These are phyloP conservation scores for Amblyopsis rosae DNA, from an alignment of 2,113 vertebrate genomes.

Conservation along the genomic window DNA sequence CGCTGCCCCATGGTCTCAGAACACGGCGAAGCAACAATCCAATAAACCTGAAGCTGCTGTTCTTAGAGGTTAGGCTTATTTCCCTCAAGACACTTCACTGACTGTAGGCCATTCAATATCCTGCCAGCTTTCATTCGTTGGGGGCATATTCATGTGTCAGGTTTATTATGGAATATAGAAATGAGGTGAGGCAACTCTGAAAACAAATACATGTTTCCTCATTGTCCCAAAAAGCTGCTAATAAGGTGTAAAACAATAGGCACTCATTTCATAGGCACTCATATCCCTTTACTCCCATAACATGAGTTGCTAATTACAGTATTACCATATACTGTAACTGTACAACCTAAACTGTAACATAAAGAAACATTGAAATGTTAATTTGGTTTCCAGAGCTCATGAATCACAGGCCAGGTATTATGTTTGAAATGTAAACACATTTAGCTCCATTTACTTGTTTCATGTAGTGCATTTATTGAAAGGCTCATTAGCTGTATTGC, in stretches of 20 bases:
- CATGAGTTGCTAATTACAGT: neutral
- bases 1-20: conserved; percentile 33
- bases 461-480: no score
- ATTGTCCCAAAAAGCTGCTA: neutral
- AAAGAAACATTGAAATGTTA: no score
- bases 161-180: neutral
- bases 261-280: no score
- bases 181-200: neutral
- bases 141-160: conserved; percentile 3
- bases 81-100: conserved; percentile 56
- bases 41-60: conserved; percentile 66
- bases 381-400: no score
- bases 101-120: conserved; percentile 53
- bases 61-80: conserved; percentile 57
- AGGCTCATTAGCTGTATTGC: neutral
- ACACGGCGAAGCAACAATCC: conserved; percentile 48
- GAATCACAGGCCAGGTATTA: no score
- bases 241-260: neutral
- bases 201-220: no score
- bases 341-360: neutral
- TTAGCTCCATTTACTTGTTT: no score
- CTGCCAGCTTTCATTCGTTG: conserved; percentile 21
- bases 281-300: neutral
- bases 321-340: neutral
- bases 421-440: no score